phyloP scores from a whole-genome alignment of 2,888 invertebrate genomes.

The Cremastobaeus sp. region DNA sequence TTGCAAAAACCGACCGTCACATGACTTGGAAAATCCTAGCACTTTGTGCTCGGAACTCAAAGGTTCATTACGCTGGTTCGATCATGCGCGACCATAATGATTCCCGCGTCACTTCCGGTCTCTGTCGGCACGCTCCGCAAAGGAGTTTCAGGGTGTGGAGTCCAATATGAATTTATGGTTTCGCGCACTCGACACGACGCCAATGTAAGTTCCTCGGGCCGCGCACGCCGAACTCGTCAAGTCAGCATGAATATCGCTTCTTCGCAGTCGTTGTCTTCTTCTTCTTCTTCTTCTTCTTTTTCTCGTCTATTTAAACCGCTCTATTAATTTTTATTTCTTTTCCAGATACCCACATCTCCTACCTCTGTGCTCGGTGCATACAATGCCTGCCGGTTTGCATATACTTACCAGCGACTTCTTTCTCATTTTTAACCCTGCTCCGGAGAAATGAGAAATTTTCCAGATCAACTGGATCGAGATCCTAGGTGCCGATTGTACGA shows the following conservation, averaged over 20 bases:
- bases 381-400: constrained; percentile 48
- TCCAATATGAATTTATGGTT: constrained; percentile 58
- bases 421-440: constrained; percentile 32
- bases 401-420: constrained; percentile 12
- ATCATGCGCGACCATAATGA: constrained; percentile 73
- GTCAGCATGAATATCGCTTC: constrained; percentile 56
- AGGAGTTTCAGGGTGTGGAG: constrained; percentile 56
- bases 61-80: constrained; percentile 67
- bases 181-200: constrained; percentile 48
- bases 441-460: constrained; percentile 39
- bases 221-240: constrained; percentile 38
- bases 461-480: constrained; percentile 45
- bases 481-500: constrained; percentile 7
- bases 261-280: too few relatives aligned
- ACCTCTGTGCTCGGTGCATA: constrained; percentile 37
- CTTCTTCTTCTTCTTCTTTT: too few relatives aligned
- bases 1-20: constrained; percentile 40
- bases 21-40: constrained; percentile 51
- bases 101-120: constrained; percentile 73
- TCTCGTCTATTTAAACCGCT: constrained; percentile 55
- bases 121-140: constrained; percentile 60
- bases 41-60: constrained; percentile 61
- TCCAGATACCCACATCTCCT: constrained; percentile 49
- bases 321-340: constrained; percentile 59
- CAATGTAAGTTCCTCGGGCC: constrained; percentile 1